Base-by-base conservation (phyloP, 1,140 invertebrate genomes). In the Teleogryllus occipitalis region DNA sequence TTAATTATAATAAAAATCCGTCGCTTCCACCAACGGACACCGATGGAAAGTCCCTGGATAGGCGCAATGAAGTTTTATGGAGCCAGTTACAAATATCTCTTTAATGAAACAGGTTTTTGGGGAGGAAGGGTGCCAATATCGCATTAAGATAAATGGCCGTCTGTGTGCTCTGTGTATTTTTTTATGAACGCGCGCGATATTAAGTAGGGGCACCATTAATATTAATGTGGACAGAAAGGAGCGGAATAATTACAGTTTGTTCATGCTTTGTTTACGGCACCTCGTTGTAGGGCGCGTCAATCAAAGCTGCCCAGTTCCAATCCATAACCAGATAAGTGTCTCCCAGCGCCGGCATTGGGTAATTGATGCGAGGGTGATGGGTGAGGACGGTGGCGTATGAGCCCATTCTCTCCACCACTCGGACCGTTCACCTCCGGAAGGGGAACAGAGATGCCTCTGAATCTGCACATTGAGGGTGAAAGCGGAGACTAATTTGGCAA, bases 181-280 rank as follows among this genome's bases (percentile, higher is more conserved):
- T 65, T 65, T 14, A 65, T 65, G 54, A 65, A 65, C 54, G 54
- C 7, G 1, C 54, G 7, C 2, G 54, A 65, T 65, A 65, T 65
- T 65, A 65, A 65, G 54, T 65, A 65, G 54, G 54, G 0, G 7
- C 54, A 65, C 54, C 54, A 65, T 65, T 65, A 65, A 65, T 65
- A 65, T 65, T 65, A 65, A 65, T 65, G 54, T 65, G 54, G 54
- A 65, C 54, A 65, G 54, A 65, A 65, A 65, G 54, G 18, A 65
- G 54, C 10, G 54, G 54, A 18, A 14, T 10, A 65, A 18, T 14
- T 10, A 18, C 54, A 65, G 54, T 65, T 65, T 18, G 54, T 65
- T 10, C 18, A 65, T 2, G 54, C 54, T 65, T 65, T 65, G 54
- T 65, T 65, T 65, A 65, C 10, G 54, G 54, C 18, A 14, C 10